phyloP scores from a whole-genome alignment of 2,888 invertebrate genomes.

The Drosophila merina region DNA sequence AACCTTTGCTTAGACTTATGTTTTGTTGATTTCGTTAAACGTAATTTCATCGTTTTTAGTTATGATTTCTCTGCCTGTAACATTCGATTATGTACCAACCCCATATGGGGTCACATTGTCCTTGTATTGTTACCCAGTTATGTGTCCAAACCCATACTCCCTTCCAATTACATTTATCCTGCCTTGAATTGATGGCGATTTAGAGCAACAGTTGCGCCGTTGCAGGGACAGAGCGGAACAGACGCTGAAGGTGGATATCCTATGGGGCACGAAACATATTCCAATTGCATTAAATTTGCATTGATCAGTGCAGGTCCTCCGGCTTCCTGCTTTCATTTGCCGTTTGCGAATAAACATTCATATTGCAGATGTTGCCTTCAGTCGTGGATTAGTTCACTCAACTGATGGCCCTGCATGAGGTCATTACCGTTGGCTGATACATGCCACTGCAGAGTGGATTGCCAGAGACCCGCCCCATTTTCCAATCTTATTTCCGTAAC shows the following conservation, averaged over 20 bases:
- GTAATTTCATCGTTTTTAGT: too few relatives aligned
- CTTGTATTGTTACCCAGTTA: constrained; percentile 12
- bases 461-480: constrained; percentile 33
- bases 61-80: constrained; percentile 2
- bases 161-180: constrained; percentile 54
- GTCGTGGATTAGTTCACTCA: constrained; percentile 48
- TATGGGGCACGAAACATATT: constrained; percentile 24
- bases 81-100: constrained; percentile 6
- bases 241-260: constrained; percentile 12
- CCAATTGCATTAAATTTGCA: constrained; percentile 65
- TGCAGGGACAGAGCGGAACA: neutral
- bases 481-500: neutral
- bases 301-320: constrained; percentile 48
- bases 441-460: constrained; percentile 60
- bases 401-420: constrained; percentile 19
- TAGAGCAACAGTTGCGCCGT: constrained; percentile 12
- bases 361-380: constrained; percentile 47
- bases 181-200: constrained; percentile 12
- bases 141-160: constrained; percentile 1
- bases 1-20: neutral
- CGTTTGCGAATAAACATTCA: constrained; percentile 51
- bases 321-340: constrained; percentile 59
- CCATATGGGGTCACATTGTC: constrained; percentile 7
- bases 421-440: constrained; percentile 6
- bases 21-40: neutral